phyloP scores from a whole-genome alignment of 2,888 invertebrate species.

The Chymomyza caudatula region DNA sequence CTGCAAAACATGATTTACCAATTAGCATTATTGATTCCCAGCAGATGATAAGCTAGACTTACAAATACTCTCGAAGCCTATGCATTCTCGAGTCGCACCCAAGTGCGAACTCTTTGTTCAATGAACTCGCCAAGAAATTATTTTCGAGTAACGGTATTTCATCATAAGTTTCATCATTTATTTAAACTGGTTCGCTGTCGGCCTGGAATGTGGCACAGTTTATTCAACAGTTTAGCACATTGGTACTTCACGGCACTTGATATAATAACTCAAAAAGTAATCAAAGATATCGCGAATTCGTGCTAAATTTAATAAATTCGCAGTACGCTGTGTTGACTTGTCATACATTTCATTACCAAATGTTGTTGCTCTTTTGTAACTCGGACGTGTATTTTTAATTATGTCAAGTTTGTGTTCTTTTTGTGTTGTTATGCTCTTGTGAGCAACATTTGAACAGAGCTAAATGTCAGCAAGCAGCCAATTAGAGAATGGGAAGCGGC shows the following conservation, averaged over 20 bases:
- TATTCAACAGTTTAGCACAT: constrained; percentile 46
- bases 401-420: constrained; percentile 61
- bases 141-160: constrained; percentile 39
- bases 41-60: constrained; percentile 9
- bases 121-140: constrained; percentile 43
- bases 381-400: constrained; percentile 47
- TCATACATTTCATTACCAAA: constrained; percentile 34
- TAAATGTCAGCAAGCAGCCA: constrained; percentile 70
- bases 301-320: not conserved
- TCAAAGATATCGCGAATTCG: constrained; percentile 15
- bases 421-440: constrained; percentile 4
- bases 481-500: constrained; percentile 60
- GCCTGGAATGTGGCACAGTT: constrained; percentile 48
- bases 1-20: not conserved
- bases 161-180: constrained; percentile 23
- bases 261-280: constrained; percentile 48
- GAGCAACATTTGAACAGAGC: constrained; percentile 41
- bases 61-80: not conserved
- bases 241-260: not conserved
- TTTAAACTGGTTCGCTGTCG: not conserved
- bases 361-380: constrained; percentile 1
- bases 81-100: constrained; percentile 34
- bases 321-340: constrained; percentile 33
- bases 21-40: constrained; percentile 48
- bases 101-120: constrained; percentile 39